Evolutionary conservation across 2,797 vertebrate species (phyloP), one percentile per base, ranked within the genome.

Genomic region (Amniataba percoides): DNA sequence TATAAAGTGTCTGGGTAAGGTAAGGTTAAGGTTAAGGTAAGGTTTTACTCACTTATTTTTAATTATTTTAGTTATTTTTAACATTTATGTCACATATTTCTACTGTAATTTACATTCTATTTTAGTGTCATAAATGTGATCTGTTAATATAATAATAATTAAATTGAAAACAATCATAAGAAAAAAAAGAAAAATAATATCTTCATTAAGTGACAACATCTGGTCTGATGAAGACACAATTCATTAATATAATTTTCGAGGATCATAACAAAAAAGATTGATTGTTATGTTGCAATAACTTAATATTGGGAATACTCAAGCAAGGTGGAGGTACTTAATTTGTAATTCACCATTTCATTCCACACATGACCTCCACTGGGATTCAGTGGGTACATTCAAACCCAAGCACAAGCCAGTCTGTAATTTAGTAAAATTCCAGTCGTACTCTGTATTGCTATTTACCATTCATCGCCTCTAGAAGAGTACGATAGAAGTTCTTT

Each of bases 321-420:
- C 45, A 46, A 63, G 16, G 9, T 58, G 42, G 7, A 58, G 34
- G 45, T 67, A 21, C 11, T 34, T 23, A 48, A 70, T 13, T 57
- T 52, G 19, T 69, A 5, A 71, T 77, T 61, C 34, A 56, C 14
- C 34, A 31, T 48, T 71, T 63, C 19, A 83, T 70, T 70, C 83
- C 61, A 77, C 23, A 62, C 59, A 64, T 27, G 31, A 62, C 21
- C 7, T 66, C 72, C 42, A 46, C 21, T 31, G 39, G 1, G 23
- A 34, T 56, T 75, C 21, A 67, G 11, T 21, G 34, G 13, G 13
- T 39, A 6, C n/a, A 8, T 65, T 71, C 23, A 60, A 65, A 72
- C 23, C 13, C 6, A 21, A 60, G 59, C 31, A 16, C 7, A 19
- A 45, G 58, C 34, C 61, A 25, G 5, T 6, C 18, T 55, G n/a